Base-by-base conservation (phyloP, 1,140 invertebrate genomes). In the Drosophila albomicans region DNA sequence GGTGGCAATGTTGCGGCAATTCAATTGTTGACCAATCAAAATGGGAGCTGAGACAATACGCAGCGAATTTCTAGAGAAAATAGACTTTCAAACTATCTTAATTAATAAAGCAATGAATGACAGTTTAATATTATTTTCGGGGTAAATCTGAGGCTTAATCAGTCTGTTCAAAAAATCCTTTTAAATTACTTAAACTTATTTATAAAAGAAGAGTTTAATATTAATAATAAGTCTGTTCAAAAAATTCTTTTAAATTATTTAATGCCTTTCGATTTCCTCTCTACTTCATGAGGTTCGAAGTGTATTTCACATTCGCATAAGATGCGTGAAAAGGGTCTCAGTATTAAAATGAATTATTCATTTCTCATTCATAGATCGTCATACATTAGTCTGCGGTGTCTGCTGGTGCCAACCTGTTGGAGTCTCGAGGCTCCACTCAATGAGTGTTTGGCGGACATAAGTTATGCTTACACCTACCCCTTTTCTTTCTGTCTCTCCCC, bases 321-420 rank as follows among this genome's bases (percentile, higher is more conserved):
- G 4, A 28, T 2, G 0, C 3, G 13, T 8, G 15, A 5, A 63
- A 45, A 52, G 15, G 41, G 15, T 6, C 7, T 30, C n/a, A 10
- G 41, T 20, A 6, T 28, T 28, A 11, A 1, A 8, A 74, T 79
- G 11, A 78, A 68, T 74, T 61, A 79, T 79, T 68, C 41, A 79
- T 74, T 13, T 13, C 10, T 13, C 3, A 64, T 64, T 64, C 15
- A 11, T 28, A 61, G 78, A 72, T 58, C 15, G 68, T 66, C 58
- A 32, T 38, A 57, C 8, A 51, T 48, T 57, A 46, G 64, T 43
- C 52, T 63, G 28, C 13, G 48, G 68, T 56, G 30, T 54, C 20
- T 48, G 41, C 45, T 56, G 25, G 62, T 72, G 41, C 11, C 45
- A 52, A 51, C 46, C 64, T 72, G 61, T 64, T 71, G 59, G 30